Percentiles rank a stretch among this genome's conserved stretches.
Evolutionary conservation across 2,888 invertebrate genomes (phyloP).

Genomic region (Mongoloraphidia duomilia): DNA sequence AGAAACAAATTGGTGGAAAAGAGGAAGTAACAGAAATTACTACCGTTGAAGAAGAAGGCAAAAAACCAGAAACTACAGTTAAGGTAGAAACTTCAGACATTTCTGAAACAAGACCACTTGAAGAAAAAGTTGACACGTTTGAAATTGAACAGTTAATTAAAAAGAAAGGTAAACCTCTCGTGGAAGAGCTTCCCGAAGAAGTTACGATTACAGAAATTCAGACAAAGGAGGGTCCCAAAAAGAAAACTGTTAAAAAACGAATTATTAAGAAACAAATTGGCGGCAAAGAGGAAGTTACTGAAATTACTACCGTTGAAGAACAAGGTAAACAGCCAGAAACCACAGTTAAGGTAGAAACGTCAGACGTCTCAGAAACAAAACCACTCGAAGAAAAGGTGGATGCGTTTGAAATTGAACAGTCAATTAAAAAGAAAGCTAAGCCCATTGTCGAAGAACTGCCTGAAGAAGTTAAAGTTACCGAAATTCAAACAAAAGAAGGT

Average conservation of each 20-base stretch:
- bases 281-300: constrained; percentile 23
- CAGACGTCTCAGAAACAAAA: constrained; percentile 22
- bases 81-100: constrained; percentile 12
- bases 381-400: constrained; percentile 13
- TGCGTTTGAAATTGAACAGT: constrained; percentile 4
- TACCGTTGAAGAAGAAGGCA: constrained; percentile 23
- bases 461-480: constrained; percentile 16
- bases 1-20: constrained; percentile 27
- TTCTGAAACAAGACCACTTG: constrained; percentile 8
- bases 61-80: constrained; percentile 22
- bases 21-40: constrained; percentile 24
- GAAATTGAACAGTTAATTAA: constrained; percentile 26
- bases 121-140: constrained; percentile 21
- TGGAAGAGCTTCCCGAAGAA: constrained; percentile 21
- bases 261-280: constrained; percentile 21
- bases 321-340: constrained; percentile 25
- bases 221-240: constrained; percentile 18
- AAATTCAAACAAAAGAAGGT: constrained; percentile 20
- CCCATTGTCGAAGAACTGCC: constrained; percentile 16
- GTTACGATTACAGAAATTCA: constrained; percentile 17
- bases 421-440: constrained; percentile 7
- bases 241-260: constrained; percentile 22
- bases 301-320: constrained; percentile 29
- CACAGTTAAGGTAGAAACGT: constrained; percentile 23
- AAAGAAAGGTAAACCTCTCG: constrained; percentile 16